These are phyloP conservation scores for Nothoprocta perdicaria DNA, from an alignment of 2,113 vertebrate genomes.

Conservation along the genomic window DNA sequence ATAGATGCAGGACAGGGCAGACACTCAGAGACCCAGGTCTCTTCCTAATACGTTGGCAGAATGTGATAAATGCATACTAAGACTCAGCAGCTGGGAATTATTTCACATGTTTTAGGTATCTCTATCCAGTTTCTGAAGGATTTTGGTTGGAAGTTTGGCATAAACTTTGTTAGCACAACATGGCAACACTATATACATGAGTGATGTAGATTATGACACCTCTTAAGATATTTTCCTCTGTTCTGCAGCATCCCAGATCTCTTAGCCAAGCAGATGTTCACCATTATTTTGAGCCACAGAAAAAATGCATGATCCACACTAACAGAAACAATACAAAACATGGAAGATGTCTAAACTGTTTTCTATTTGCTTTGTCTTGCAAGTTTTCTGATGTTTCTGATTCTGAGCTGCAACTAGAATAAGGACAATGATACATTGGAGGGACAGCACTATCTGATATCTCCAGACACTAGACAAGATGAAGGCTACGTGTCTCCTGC, in stretches of 20 bases:
- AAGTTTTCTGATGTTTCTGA: constrained; percentile 26
- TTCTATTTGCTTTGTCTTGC: constrained; percentile 39
- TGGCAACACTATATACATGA: neutral
- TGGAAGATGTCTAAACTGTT: constrained; percentile 41
- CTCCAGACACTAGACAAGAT: neutral
- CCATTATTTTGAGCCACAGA: constrained; percentile 38
- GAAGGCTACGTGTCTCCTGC: neutral
- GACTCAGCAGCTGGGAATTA: neutral
- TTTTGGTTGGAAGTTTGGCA: constrained; percentile 48
- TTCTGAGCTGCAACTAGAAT: constrained; percentile 36
- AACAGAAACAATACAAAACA: constrained; percentile 15
- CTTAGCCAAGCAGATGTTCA: constrained; percentile 70
- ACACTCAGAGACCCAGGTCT: neutral
- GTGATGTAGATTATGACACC: constrained; percentile 35
- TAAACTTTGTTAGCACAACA: neutral
- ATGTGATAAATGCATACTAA: neutral
- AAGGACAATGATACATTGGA: neutral
- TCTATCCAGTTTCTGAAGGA: neutral
- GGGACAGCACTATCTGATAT: neutral
- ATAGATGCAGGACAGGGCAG: neutral
- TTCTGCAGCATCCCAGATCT: constrained; percentile 29
- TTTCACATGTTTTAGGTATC: neutral
- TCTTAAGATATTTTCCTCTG: constrained; percentile 53
- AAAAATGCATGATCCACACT: constrained; percentile 45
- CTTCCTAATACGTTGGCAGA: neutral